Evolutionary conservation across 2,113 vertebrate genomes (phyloP), one percentile per base, ranked within the genome.

Genomic region (Micromys minutus): DNA sequence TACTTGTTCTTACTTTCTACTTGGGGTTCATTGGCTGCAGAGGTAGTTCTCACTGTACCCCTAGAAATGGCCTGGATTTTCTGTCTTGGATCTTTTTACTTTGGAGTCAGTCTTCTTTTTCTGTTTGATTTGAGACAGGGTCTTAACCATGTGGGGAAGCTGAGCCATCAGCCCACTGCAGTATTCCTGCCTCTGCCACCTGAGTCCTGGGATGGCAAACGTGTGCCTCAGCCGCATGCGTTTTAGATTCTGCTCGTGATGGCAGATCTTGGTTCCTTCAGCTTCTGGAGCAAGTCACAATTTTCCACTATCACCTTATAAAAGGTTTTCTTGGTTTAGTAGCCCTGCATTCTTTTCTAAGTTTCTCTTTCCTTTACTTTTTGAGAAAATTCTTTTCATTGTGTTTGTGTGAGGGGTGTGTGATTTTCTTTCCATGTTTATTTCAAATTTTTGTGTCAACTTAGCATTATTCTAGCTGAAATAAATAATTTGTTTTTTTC

Each of bases 381-480:
- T 83, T 15, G 69, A 36, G 47, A 63, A 4, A 67, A 36, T 79
- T 65, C 55, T n/a, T 39, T 59, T 36, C 29, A 52, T 13, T 80
- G n/a, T 84, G 7, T 84, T 31, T n/a, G 26, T 52, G n/a, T 42
- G 3, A 5, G 57, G 24, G 12, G 13, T 63, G 4, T 63, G 29
- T 63, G 26, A 36, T 91, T 90, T 95, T 83, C 74, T 90, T 87
- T 72, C 4, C 69, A 4, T 57, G 69, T 24, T 97, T 55, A 61
- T 50, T 91, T 91, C 24, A 88, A 0, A 85, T 59, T 42, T 3
- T 75, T 39, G 16, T 34, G 1, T 92, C 24, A n/a, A 22, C 26
- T 94, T 85, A 80, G 55, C 10, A 29, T 42, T 91, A 36, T 93
- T 94, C 69, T 87, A 47, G 13, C 45, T 76, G 9, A 92, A 92